Base-by-base conservation (phyloP, 2,797 vertebrate species). In the Pseudomugil tenellus region DNA sequence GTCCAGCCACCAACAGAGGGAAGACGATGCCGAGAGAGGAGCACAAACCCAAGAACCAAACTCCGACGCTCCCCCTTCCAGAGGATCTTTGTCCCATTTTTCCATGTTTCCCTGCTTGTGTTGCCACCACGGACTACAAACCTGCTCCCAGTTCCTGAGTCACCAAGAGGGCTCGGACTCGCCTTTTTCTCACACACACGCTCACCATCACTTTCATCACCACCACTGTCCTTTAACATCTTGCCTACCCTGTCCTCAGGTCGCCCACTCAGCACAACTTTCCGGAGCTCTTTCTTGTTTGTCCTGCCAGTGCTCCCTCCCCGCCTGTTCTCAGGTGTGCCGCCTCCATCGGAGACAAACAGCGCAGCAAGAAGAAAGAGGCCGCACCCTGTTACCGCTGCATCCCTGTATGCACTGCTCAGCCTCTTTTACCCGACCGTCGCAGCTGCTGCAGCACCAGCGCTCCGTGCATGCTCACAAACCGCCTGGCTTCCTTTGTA, bases 391-490 rank as follows among this genome's bases (percentile, higher is more conserved):
- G 35, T 0, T 83, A 29, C 68, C 74, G 3, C 75, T 84, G 21
- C 93, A 94, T 58, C 90, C 86, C 5, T 95, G 94, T 34, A 95
- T 95, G 94, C 94, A 95, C 76, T 95, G 94, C 83, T 4, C 91
- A 0, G 93, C 92, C 25, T 90, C 93, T 12, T 95, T 95, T 23
- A 35, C 92, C 9, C 79, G 93, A 6, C 94, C 94, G 0, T 94
- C 93, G 1, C 93, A 95, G 88, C 66, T 95, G 63, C 91, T 95
- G 70, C 94, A 95, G 82, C 94, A 95, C 80, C 94, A 95, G 88
- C 93, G 92, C 14, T 57, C 89, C 0, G 91, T 94, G 77, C 94
- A 95, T 1, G 80, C 89, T 6, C 82, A 92, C 51, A 94, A 95
- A 68, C 65, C 82, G 0, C 46, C 90, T 0, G 94, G 94, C 53